Percentiles rank a stretch among this genome's conserved stretches.
Conservation (phyloP, 2,113 vertebrate species). For the Agelaius phoeniceus region DNA sequence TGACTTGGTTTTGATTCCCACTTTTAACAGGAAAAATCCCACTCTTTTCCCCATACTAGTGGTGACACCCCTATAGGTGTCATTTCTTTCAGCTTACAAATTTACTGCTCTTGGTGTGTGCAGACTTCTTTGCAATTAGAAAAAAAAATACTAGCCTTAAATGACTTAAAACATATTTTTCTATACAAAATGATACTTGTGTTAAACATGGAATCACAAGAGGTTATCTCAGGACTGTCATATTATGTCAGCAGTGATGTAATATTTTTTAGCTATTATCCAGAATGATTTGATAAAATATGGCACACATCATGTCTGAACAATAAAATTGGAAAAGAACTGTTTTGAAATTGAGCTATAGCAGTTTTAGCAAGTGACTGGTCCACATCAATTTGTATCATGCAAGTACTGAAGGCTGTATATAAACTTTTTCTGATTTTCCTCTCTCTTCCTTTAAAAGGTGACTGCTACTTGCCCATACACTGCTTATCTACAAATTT, state of each 20-base stretch:
- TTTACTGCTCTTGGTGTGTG: background rate
- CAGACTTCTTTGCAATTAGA: background rate
- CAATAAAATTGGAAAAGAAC: background rate
- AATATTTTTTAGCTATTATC: background rate
- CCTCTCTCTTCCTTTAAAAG: background rate
- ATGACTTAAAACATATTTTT: background rate
- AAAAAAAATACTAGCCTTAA: background rate
- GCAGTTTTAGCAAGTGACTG: background rate
- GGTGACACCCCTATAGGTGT: fast-evolving
- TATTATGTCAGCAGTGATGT: background rate
- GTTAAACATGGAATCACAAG: background rate
- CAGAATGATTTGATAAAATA: background rate
- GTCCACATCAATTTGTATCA: background rate
- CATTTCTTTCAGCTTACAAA: background rate
- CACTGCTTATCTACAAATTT: background rate
- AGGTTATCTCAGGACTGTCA: background rate
- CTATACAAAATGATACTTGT: background rate
- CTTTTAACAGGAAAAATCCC: background rate
- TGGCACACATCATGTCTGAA: background rate
- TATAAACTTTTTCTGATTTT: background rate
- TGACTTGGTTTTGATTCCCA: background rate
- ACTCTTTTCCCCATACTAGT: background rate
- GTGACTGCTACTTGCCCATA: background rate
- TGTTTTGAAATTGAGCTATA: background rate
- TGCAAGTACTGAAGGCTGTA: background rate